Evolutionary conservation across 2,113 vertebrate genomes (phyloP), one percentile per base, ranked within the genome.

Genomic region (Rhinichthys klamathensis): DNA sequence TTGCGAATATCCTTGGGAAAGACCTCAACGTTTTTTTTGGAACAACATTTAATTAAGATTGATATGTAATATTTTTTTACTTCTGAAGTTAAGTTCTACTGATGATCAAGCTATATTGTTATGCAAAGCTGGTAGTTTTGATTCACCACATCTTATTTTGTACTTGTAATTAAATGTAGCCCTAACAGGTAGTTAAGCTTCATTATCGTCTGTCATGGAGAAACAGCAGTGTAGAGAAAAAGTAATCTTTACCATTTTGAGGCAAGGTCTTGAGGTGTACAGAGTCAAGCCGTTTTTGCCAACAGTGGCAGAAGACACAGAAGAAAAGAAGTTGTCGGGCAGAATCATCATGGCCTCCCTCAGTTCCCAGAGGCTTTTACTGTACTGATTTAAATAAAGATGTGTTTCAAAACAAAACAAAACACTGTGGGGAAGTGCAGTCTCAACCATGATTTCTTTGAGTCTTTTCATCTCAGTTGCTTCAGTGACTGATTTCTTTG

Each of bases 361-460:
- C 78, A 75, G 80, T 80, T 80, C 76, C 69, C 58, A 27, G 75
- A 80, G 85, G 92, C 82, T 25, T 93, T 93, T 91, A 92, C 86
- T 95, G 94, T 94, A 92, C 90, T 94, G 92, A 91, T 88, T 85
- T 87, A 77, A 95, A 95, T 95, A 95, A 95, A 95, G 91, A 87
- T 76, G 72, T 89, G 89, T 95, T 94, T 92, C 84, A 91, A 93
- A 93, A 86, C 82, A 86, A 74, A 8, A 56, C 18, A 56, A 56
- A 56, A 0, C 44, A 73, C 84, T 78, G 76, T 89, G 88, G 77
- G 32, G 23, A 78, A 84, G 88, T 84, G 38, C 78, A 46, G 38
- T 89, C 84, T 89, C 86, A 82, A 87, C 89, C 79, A 79, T 35
- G 73, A 89, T 93, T 89, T 91, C 46, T 83, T 89, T 78, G 82